phyloP scores from a whole-genome alignment of 2,113 vertebrate genomes.

The Triplophysa tibetana region DNA sequence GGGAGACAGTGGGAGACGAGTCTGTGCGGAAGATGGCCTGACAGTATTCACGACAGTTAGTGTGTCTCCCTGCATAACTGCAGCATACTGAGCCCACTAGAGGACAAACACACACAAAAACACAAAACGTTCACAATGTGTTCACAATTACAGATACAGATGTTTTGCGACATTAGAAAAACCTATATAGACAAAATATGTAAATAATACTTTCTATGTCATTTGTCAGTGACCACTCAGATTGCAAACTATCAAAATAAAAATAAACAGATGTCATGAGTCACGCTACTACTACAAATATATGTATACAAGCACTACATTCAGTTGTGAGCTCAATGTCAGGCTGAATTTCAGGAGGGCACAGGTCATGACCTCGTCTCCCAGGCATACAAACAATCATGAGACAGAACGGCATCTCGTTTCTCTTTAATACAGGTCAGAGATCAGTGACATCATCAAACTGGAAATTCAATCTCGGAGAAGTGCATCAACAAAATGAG shows the following conservation, averaged over 20 bases:
- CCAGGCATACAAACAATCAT: slow-evolving; percentile 45
- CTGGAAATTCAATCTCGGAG: slow-evolving; percentile 10
- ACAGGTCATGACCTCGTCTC: slow-evolving; percentile 47
- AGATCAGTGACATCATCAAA: background rate
- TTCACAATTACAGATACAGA: background rate
- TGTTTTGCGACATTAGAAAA: background rate
- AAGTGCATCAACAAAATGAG: background rate
- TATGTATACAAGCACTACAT: slow-evolving; percentile 54
- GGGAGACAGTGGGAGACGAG: slow-evolving; percentile 91
- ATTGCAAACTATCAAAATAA: background rate
- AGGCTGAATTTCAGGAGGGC: slow-evolving; percentile 31
- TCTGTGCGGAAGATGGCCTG: slow-evolving; percentile 99
- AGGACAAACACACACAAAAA: slow-evolving; percentile 49
- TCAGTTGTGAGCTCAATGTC: slow-evolving; percentile 32
- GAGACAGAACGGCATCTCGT: slow-evolving; percentile 37
- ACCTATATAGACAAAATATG: background rate
- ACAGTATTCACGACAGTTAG: slow-evolving; percentile 94
- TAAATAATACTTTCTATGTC: background rate
- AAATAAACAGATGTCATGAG: slow-evolving; percentile 4
- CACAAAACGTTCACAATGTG: background rate
- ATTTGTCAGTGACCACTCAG: slow-evolving; percentile 9
- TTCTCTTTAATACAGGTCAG: slow-evolving; percentile 31
- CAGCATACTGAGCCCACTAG: slow-evolving; percentile 96
- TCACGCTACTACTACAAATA: slow-evolving; percentile 14
- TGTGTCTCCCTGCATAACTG: slow-evolving; percentile 93